phyloP scores from a whole-genome alignment of 2,797 vertebrate genomes.

The Cottoperca gobio region DNA sequence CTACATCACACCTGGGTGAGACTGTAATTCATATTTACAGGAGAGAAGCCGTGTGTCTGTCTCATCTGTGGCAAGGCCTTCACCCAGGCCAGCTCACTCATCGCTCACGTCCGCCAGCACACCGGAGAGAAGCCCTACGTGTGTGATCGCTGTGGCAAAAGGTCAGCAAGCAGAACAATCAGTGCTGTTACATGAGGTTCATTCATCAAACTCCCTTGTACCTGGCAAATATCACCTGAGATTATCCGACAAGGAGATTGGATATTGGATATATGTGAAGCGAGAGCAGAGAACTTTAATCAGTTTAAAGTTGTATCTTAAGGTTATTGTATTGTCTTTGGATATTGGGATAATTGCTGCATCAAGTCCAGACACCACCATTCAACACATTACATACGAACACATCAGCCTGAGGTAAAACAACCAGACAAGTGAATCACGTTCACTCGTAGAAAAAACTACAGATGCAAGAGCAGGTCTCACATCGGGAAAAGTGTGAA shows the following conservation, averaged over 20 bases:
- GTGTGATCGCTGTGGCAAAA: conserved; percentile 98
- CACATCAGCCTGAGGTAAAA: not conserved
- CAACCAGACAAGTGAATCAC: not conserved
- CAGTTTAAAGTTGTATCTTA: not conserved
- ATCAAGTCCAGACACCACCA: no score
- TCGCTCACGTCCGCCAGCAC: conserved; percentile 97
- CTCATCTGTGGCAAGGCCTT: conserved; percentile 96
- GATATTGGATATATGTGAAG: not conserved
- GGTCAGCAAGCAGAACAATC: conserved; percentile 78
- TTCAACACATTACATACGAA: not conserved
- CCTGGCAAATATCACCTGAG: not conserved
- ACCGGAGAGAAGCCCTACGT: conserved; percentile 98
- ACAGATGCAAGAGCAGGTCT: not conserved
- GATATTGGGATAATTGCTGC: not conserved
- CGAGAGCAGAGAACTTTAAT: not conserved
- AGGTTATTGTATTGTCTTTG: not conserved
- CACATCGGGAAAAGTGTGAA: not conserved
- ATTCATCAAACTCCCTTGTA: not conserved
- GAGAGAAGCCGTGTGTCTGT: conserved; percentile 97
- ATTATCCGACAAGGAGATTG: not conserved
- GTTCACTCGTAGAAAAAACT: no score
- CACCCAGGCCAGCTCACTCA: conserved; percentile 98
- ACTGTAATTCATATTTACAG: conserved; percentile 73
- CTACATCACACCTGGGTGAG: not conserved
- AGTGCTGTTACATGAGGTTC: not conserved